Base-by-base conservation (phyloP, 2,888 invertebrate species). In the Eupithecia tripunctaria region DNA sequence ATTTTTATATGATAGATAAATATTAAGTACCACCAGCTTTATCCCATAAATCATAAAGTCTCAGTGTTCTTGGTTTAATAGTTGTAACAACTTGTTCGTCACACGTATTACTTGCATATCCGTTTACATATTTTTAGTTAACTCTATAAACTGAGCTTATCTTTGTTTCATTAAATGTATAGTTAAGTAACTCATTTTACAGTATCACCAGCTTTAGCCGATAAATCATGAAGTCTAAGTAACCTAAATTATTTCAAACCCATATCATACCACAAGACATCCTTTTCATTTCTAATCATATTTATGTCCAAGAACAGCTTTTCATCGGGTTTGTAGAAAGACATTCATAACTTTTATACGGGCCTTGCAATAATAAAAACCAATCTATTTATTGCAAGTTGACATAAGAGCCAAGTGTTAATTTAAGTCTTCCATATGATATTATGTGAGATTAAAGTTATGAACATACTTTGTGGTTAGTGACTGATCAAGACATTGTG, bases 271-370 rank as follows among this genome's bases (percentile, higher is more conserved):
- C 68, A n/a, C 36, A 59, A 27, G 18, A 7, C 68, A 38, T 18
- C 59, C 12, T 29, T 32, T 68, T 68, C 47, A 56, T 68, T 68
- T 59, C 27, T 59, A 66, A 41, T 43, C 4, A 62, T 60, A 60
- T 68, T 68, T 68, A 68, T 67, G 59, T 29, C 60, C 65, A 59
- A 74, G 32, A 64, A 47, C 59, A 36, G 38, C 59, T 25, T 67
- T 67, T 67, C 67, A 59, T 59, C 56, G 64, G 38, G 64, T 64
- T 38, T 21, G 56, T 68, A 68, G 12, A 67, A 56, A 63, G 62
- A 64, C 38, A 64, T 64, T 64, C 38, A 62, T 43, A 60, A 36
- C 27, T 32, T 32, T 66, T 47, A 41, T 43, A 38, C 21, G 63
- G 63, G 8, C 3, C 36, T 12, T 10, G 38, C 12, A 15, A 38